Evolutionary conservation across 92 coral and sea anemone species (phyloP).

Genomic region (Actinostola sp.): DNA sequence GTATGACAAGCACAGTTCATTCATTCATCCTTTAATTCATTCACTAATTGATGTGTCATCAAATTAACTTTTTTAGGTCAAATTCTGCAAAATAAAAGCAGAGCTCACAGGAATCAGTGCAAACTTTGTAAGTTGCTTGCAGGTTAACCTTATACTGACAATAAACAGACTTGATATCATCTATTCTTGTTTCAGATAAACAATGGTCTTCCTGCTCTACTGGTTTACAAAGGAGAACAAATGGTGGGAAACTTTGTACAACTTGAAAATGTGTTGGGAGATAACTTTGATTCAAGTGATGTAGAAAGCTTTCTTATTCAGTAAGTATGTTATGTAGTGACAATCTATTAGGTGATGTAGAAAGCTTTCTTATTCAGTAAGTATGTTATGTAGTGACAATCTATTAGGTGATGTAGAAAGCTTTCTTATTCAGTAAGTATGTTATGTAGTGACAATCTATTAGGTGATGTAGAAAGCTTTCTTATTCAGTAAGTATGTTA

Average conservation of each 20-base stretch:
- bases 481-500: constrained; percentile 91
- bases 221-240: constrained; percentile 87
- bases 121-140: constrained; percentile 99
- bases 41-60: background rate
- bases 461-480: constrained; percentile 92
- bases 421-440: constrained; percentile 89
- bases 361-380: constrained; percentile 90
- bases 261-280: constrained; percentile 76
- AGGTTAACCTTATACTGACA: no score
- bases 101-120: constrained; percentile 91
- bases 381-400: no score
- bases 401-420: constrained; percentile 94
- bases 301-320: constrained; percentile 89
- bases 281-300: constrained; percentile 90
- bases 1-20: background rate
- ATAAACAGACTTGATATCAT: no score
- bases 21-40: background rate
- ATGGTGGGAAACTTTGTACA: constrained; percentile 92
- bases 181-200: constrained; percentile 51
- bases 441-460: no score
- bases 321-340: no score
- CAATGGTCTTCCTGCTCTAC: constrained; percentile 92
- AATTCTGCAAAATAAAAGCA: constrained; percentile 90
- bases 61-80: constrained; percentile 61
- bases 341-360: constrained; percentile 94